A percentile compares a stretch with the other conserved stretches of the same genome.
phyloP scores from a whole-genome alignment of 2,113 vertebrate genomes.

The Rhagologus leucostigma region DNA sequence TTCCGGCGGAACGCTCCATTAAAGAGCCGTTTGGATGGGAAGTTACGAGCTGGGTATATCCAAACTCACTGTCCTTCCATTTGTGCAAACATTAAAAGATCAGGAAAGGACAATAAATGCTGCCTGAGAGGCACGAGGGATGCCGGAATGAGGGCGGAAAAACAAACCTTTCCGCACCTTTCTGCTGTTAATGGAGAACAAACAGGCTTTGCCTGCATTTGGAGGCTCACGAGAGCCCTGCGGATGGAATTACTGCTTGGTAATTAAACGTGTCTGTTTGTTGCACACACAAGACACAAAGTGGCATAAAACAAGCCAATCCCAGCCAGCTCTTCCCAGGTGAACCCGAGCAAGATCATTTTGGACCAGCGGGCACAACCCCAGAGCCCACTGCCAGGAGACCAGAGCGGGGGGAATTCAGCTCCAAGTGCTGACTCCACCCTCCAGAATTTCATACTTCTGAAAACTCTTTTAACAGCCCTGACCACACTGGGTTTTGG shows the following conservation, averaged over 20 bases:
- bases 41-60: background rate
- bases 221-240: background rate
- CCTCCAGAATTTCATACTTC: accelerated
- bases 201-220: background rate
- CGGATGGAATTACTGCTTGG: background rate
- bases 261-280: background rate
- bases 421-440: accelerated
- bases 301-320: background rate
- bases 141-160: background rate
- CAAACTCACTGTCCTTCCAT: background rate
- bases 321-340: background rate
- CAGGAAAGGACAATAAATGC: background rate
- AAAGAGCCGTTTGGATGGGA: background rate
- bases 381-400: accelerated
- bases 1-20: background rate
- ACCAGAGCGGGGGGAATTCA: accelerated
- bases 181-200: background rate
- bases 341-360: background rate
- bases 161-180: background rate
- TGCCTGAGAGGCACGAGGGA: background rate
- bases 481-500: accelerated
- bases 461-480: background rate
- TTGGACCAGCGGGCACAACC: accelerated
- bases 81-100: background rate
- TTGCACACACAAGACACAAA: background rate